Conservation (phyloP, 2,888 invertebrate genomes). For the Agrochola lota region DNA sequence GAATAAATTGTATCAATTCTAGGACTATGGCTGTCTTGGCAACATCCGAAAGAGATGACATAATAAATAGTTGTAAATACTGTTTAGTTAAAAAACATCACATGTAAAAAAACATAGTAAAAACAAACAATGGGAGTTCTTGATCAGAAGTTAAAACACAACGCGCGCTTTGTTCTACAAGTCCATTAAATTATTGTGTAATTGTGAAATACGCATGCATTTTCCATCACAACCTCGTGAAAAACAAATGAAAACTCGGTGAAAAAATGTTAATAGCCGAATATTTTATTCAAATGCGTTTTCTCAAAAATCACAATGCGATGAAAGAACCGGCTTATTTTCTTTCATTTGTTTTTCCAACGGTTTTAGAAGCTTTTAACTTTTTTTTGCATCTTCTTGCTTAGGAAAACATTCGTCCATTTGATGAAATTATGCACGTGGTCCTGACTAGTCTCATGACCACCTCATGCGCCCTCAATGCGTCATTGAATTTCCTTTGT, state of each 20-base stretch:
- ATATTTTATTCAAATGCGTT: conserved; percentile 2
- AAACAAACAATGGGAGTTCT: neutral
- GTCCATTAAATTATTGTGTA: neutral
- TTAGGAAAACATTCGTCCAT: neutral
- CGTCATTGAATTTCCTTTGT: neutral
- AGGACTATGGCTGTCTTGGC: neutral
- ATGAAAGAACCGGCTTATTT: neutral
- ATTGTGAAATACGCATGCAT: neutral
- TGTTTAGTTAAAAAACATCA: neutral
- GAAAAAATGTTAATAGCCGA: neutral
- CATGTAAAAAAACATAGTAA: too few relatives aligned
- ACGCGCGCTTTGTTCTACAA: neutral
- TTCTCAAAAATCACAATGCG: conserved; percentile 7
- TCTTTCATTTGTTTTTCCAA: neutral
- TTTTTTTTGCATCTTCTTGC: conserved; percentile 3
- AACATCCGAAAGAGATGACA: too few relatives aligned
- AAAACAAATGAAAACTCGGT: neutral
- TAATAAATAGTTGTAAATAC: neutral
- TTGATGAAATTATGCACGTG: neutral
- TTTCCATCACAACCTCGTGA: neutral
- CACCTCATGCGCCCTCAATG: neutral
- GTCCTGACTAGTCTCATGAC: neutral
- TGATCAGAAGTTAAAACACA: neutral
- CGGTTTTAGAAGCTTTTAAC: conserved; percentile 31
- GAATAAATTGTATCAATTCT: neutral